phyloP scores from a whole-genome alignment of 1,140 invertebrate species.

The Papilio glaucus region DNA sequence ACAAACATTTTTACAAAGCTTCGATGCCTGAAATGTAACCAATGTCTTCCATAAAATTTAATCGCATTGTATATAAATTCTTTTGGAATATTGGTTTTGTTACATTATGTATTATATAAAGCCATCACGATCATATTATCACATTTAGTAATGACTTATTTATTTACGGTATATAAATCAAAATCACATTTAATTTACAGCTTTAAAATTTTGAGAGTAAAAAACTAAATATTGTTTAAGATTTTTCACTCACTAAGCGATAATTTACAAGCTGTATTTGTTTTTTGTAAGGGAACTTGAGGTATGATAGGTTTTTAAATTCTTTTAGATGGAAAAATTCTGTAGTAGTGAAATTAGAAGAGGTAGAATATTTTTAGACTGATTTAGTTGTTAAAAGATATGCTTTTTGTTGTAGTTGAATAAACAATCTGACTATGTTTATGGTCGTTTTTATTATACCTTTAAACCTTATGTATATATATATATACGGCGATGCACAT shows the following conservation, averaged over 20 bases:
- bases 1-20: slow-evolving; percentile 51
- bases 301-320: slow-evolving; percentile 61
- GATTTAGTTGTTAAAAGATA: slow-evolving; percentile 82
- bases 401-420: slow-evolving; percentile 82
- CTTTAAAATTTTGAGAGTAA: slow-evolving; percentile 36
- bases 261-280: slow-evolving; percentile 26
- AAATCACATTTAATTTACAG: slow-evolving; percentile 25
- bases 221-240: slow-evolving; percentile 9
- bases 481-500: too few species aligned
- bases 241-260: not conserved
- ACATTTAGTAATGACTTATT: slow-evolving; percentile 1
- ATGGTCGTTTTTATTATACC: slow-evolving; percentile 48
- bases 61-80: slow-evolving; percentile 62
- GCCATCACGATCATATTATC: not conserved
- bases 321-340: slow-evolving; percentile 74
- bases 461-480: too few species aligned
- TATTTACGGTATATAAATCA: slow-evolving; percentile 14
- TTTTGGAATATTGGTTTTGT: slow-evolving; percentile 75
- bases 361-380: slow-evolving; percentile 81
- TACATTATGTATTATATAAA: slow-evolving; percentile 45
- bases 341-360: slow-evolving; percentile 70
- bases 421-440: slow-evolving; percentile 75
- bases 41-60: slow-evolving; percentile 69
- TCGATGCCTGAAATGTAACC: slow-evolving; percentile 53
- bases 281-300: slow-evolving; percentile 44